These are phyloP conservation scores for Cephonodes hylas DNA, from an alignment of 2,888 invertebrate species.

Conservation along the genomic window DNA sequence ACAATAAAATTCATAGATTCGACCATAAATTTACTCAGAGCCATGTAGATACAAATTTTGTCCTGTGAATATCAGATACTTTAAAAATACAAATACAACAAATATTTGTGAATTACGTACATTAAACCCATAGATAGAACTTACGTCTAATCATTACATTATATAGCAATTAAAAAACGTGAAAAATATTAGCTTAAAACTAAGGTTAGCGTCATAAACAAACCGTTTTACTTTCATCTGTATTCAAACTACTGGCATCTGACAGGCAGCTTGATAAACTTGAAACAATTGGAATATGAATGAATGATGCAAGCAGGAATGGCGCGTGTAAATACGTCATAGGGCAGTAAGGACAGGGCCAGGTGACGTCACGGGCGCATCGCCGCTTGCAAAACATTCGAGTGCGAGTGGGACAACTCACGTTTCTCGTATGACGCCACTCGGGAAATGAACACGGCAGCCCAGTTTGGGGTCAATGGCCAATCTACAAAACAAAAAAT, in stretches of 20 bases:
- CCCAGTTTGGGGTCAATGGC: constrained; percentile 79
- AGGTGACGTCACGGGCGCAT: constrained; percentile 52
- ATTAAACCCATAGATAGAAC: no score
- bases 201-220: no score
- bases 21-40: no score
- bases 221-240: neutral
- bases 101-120: no score
- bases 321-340: constrained; percentile 24
- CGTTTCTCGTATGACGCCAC: constrained; percentile 78
- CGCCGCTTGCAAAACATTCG: constrained; percentile 36
- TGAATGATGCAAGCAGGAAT: constrained; percentile 20
- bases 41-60: no score
- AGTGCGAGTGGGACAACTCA: constrained; percentile 53
- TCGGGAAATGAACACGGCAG: constrained; percentile 78
- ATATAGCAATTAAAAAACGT: no score
- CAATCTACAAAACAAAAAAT: constrained; percentile 79
- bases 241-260: neutral
- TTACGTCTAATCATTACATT: no score
- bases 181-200: no score
- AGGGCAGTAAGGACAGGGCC: constrained; percentile 32
- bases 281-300: constrained; percentile 17
- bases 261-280: neutral
- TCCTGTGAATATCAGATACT: no score
- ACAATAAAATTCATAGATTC: no score
- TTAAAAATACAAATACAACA: no score